Evolutionary conservation across 2,113 vertebrate genomes (phyloP).

Genomic region (Artemisiospiza belli): DNA sequence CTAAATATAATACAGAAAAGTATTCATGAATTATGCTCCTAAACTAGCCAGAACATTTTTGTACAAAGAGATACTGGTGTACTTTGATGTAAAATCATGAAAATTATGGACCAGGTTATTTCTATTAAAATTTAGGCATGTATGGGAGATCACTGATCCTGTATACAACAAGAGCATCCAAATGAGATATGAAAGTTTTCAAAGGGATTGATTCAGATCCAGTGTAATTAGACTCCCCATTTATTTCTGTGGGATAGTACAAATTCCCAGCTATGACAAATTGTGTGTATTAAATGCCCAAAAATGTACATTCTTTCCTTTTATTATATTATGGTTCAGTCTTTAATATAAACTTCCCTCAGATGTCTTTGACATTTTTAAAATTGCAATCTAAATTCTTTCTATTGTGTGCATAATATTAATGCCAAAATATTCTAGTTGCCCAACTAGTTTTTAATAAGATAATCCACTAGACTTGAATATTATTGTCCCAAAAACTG

Average conservation of each 20-base stretch:
- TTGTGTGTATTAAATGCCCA: neutral
- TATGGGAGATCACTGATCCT: neutral
- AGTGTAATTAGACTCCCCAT: neutral
- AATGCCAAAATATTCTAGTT: neutral
- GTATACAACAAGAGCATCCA: neutral
- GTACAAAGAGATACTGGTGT: neutral
- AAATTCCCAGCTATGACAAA: neutral
- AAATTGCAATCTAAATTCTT: neutral
- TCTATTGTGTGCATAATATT: neutral
- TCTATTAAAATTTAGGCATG: neutral
- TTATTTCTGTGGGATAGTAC: neutral
- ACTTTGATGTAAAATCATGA: neutral
- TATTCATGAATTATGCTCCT: neutral
- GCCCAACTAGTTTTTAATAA: neutral
- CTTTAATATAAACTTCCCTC: neutral
- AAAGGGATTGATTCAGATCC: neutral
- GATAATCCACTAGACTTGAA: neutral
- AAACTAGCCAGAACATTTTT: neutral
- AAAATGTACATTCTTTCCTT: neutral
- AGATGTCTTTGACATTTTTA: neutral
- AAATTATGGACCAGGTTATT: neutral
- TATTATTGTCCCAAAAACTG: neutral
- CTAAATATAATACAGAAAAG: neutral
- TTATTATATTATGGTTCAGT: fast-evolving
- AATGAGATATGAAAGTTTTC: neutral